Percentiles rank a stretch among this genome's conserved stretches.
phyloP scores from a whole-genome alignment of 2,797 vertebrate species.

The Carcharodon carcharias region DNA sequence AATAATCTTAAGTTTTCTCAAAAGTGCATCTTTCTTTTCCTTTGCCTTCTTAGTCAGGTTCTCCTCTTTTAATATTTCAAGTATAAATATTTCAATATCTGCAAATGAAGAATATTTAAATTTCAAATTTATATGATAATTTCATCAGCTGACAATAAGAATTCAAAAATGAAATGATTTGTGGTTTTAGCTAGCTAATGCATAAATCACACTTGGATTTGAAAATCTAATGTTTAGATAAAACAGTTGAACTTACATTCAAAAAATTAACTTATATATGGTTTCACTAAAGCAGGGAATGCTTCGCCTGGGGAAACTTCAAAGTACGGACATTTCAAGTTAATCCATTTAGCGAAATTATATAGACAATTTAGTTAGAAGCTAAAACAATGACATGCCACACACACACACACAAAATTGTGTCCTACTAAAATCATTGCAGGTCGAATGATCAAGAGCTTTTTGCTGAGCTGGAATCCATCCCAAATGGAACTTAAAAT shows the following conservation, averaged over 20 bases:
- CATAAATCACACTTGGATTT: neutral
- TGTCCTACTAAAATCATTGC: neutral
- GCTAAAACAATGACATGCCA: neutral
- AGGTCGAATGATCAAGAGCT: neutral
- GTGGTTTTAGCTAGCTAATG: neutral
- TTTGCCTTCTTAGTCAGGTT: conserved; percentile 85
- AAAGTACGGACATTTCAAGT: neutral
- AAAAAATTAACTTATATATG: neutral
- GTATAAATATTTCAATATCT: conserved; percentile 82
- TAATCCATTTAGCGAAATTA: neutral
- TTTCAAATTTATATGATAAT: neutral
- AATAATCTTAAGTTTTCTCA: conserved; percentile 81
- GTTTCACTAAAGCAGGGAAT: neutral
- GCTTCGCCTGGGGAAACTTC: neutral
- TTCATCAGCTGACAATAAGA: neutral
- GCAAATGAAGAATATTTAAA: conserved; percentile 41
- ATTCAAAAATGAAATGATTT: neutral
- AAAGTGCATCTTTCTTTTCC: conserved; percentile 74
- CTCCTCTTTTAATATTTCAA: conserved; percentile 76
- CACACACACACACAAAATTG: neutral
- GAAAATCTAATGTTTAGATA: neutral
- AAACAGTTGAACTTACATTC: neutral
- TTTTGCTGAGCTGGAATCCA: neutral
- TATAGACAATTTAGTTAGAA: neutral
- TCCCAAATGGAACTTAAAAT: neutral